Conservation (phyloP, 2,797 vertebrate genomes). For the Poeciliopsis turneri region DNA sequence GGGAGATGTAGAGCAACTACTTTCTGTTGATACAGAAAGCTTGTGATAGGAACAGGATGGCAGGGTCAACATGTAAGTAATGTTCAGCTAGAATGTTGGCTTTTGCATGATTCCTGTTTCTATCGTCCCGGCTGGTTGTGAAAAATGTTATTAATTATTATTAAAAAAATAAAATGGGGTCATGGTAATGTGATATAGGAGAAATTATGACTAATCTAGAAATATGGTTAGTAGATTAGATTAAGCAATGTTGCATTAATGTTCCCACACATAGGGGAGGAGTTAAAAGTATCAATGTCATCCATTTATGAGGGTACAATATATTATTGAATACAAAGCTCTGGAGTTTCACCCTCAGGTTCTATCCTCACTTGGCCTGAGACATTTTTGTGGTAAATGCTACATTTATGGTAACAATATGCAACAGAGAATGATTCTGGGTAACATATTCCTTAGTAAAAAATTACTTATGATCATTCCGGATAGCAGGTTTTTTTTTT, state of each 20-base stretch:
- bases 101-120: neutral
- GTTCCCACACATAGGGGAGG: neutral
- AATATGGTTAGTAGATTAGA: neutral
- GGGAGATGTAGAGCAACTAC: conserved; percentile 42
- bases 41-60: conserved; percentile 48
- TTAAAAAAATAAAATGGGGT: neutral
- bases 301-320: neutral
- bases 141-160: neutral
- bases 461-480: neutral
- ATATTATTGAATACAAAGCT: neutral
- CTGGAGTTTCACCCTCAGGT: neutral
- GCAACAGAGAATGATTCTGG: neutral
- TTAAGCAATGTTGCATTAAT: neutral
- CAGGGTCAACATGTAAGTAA: conserved; percentile 6
- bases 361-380: neutral
- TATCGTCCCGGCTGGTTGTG: neutral
- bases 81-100: conserved; percentile 11
- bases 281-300: neutral
- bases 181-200: neutral
- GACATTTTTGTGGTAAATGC: neutral
- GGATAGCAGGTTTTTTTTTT: neutral
- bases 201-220: neutral
- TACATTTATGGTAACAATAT: neutral
- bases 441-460: neutral
- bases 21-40: conserved; percentile 52